A percentile compares a stretch with the other conserved stretches of the same genome.
Evolutionary conservation across 2,113 vertebrate species (phyloP).

Genomic region (Tachycineta bicolor): DNA sequence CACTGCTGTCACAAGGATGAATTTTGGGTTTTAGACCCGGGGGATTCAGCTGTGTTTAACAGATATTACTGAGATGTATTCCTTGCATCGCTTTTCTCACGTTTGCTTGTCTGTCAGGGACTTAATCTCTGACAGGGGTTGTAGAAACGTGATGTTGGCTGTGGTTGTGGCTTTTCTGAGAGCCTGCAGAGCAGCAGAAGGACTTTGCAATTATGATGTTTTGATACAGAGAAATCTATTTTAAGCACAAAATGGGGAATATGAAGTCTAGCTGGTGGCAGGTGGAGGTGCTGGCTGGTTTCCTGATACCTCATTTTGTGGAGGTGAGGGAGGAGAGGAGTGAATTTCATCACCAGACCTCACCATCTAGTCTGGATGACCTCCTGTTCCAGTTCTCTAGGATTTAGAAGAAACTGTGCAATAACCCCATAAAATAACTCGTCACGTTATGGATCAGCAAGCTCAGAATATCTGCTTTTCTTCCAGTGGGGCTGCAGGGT

Average conservation of each 20-base stretch:
- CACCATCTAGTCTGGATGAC: neutral
- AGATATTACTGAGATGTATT: neutral
- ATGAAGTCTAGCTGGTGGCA: neutral
- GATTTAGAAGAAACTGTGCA: neutral
- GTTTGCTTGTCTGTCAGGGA: neutral
- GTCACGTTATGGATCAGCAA: neutral
- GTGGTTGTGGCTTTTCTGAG: neutral
- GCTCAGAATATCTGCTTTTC: neutral
- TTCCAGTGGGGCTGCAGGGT: neutral
- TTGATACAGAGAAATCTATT: neutral
- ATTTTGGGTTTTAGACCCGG: neutral
- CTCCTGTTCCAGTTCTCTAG: neutral
- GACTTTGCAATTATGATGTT: neutral
- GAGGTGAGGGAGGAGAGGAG: neutral
- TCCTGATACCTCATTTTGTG: neutral
- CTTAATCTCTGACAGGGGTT: neutral
- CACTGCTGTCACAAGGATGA: fast-evolving
- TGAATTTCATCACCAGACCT: neutral
- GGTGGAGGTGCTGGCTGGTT: neutral
- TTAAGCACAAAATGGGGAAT: neutral
- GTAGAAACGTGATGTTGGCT: neutral
- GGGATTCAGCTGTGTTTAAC: neutral
- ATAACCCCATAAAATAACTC: neutral
- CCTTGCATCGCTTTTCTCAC: neutral
- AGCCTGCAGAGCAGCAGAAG: neutral